These are phyloP conservation scores for Fragum sueziense DNA, from an alignment of 2,888 invertebrate species.

Conservation along the genomic window DNA sequence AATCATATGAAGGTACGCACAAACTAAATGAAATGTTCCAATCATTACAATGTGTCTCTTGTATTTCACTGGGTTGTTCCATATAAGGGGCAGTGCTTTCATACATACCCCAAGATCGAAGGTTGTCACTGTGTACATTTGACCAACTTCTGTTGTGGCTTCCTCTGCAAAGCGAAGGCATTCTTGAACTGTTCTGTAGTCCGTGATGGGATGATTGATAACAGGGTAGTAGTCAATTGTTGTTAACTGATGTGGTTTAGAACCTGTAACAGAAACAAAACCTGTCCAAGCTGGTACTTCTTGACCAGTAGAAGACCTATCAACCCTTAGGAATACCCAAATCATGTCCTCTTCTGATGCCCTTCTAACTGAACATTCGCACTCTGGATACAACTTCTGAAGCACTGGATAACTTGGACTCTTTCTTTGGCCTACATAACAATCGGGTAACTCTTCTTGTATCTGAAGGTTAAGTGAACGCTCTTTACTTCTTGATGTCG, in stretches of 20 bases:
- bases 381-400: too few species aligned
- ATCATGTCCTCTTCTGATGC: slow-evolving; percentile 1
- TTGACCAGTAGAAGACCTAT: slow-evolving; percentile 31
- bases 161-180: too few species aligned
- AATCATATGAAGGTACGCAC: slow-evolving; percentile 14
- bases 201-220: slow-evolving; percentile 60
- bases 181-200: slow-evolving; percentile 58
- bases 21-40: slow-evolving; percentile 34
- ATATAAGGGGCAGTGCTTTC: slow-evolving; percentile 59
- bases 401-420: slow-evolving; percentile 30
- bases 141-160: too few species aligned
- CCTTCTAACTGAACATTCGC: slow-evolving; percentile 8
- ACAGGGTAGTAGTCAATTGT: slow-evolving; percentile 64
- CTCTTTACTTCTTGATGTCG: slow-evolving; percentile 5
- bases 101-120: slow-evolving; percentile 61
- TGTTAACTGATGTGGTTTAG: slow-evolving; percentile 41
- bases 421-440: slow-evolving; percentile 42
- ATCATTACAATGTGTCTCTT: slow-evolving; percentile 30
- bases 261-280: slow-evolving; percentile 57
- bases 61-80: slow-evolving; percentile 28
- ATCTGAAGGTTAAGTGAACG: slow-evolving; percentile 21
- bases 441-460: slow-evolving; percentile 34
- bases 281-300: too few species aligned
- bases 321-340: slow-evolving; percentile 28
- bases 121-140: too few species aligned